Conservation (phyloP, 2,888 invertebrate species). For the Drosophila seclusa region DNA sequence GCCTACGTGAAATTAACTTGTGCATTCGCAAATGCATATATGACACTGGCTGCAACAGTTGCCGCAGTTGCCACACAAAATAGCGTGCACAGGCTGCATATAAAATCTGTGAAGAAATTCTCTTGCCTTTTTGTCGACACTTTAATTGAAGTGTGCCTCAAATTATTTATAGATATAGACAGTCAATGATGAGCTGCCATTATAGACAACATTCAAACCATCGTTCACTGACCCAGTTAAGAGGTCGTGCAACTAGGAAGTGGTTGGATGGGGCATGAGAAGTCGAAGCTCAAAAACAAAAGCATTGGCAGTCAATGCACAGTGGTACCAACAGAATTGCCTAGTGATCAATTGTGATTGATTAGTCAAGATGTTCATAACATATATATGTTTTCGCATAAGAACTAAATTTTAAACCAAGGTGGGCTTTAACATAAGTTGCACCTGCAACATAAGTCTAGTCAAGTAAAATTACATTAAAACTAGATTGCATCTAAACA, state of each 20-base stretch:
- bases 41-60: constrained; percentile 34
- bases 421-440: background rate
- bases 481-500: background rate
- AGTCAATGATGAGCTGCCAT: constrained; percentile 26
- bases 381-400: background rate
- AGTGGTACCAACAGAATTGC: constrained; percentile 4
- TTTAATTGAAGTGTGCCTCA: constrained; percentile 65
- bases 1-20: constrained; percentile 72
- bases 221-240: constrained; percentile 44
- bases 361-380: background rate
- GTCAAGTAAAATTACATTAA: background rate
- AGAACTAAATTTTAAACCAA: background rate
- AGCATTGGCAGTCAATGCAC: constrained; percentile 24
- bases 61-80: constrained; percentile 35
- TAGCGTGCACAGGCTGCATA: constrained; percentile 50
- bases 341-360: background rate
- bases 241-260: background rate
- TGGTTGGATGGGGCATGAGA: background rate
- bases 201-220: constrained; percentile 25
- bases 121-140: constrained; percentile 44
- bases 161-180: constrained; percentile 58
- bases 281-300: constrained; percentile 1
- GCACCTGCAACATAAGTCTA: background rate
- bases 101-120: constrained; percentile 29
- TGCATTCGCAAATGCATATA: constrained; percentile 35